Conservation (phyloP, 2,797 vertebrate genomes). For the Ptychobarbus kaznakovi region DNA sequence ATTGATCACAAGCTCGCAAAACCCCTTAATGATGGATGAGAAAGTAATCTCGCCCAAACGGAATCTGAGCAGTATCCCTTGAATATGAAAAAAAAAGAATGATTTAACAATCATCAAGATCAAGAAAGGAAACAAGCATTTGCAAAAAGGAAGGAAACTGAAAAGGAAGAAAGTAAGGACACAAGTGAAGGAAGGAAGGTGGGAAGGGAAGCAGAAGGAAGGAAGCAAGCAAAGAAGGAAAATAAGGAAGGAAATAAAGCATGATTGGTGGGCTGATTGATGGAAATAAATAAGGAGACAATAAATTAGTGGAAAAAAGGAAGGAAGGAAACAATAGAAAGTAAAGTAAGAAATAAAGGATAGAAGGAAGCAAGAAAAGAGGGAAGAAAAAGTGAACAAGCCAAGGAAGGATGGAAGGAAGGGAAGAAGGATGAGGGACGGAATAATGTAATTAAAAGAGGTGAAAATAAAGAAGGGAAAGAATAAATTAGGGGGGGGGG, state of each 20-base stretch:
- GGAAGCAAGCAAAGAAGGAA: neutral
- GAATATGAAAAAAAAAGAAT: neutral
- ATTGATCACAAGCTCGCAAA: slow-evolving; percentile 54
- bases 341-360: neutral
- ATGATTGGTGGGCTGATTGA: neutral
- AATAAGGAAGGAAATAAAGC: slow-evolving; percentile 13
- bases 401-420: neutral
- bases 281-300: neutral
- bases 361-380: neutral
- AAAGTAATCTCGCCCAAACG: slow-evolving; percentile 37
- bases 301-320: neutral
- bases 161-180: slow-evolving; percentile 32
- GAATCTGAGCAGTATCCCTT: slow-evolving; percentile 40
- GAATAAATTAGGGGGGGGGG: neutral
- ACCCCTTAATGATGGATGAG: slow-evolving; percentile 52
- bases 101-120: neutral
- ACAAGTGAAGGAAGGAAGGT: slow-evolving; percentile 2
- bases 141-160: neutral
- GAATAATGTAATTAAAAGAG: neutral
- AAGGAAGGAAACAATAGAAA: neutral
- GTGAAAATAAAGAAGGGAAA: neutral
- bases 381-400: neutral
- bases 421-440: neutral
- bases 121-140: neutral
- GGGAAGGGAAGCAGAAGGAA: neutral